Conservation (phyloP, 2,888 invertebrate genomes). For the Periphyllus acericola region DNA sequence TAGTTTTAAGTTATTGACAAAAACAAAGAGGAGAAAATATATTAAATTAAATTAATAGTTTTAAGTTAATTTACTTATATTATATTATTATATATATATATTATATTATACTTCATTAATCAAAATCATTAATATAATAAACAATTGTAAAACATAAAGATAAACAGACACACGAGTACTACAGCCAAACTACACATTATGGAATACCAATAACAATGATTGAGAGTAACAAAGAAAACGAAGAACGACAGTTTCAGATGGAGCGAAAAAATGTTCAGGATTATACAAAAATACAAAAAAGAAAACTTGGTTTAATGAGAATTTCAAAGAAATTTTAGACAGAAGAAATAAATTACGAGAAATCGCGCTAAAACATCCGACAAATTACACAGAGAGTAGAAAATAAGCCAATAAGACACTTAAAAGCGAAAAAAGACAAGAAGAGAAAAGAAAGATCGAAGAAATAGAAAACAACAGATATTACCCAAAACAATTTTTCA, state of each 20-base stretch:
- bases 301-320: background rate
- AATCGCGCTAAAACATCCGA: slow-evolving; percentile 10
- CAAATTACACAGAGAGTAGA: background rate
- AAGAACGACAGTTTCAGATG: slow-evolving; percentile 1
- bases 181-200: background rate
- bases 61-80: no score
- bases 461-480: slow-evolving; percentile 23
- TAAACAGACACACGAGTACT: background rate
- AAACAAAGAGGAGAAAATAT: no score
- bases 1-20: no score
- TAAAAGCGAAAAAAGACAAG: no score
- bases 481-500: slow-evolving; percentile 3
- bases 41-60: no score
- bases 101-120: no score
- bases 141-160: no score
- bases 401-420: no score
- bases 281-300: slow-evolving; percentile 4
- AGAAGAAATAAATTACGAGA: slow-evolving; percentile 27
- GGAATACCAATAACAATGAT: background rate
- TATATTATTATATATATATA: no score
- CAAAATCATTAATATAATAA: no score
- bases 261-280: slow-evolving; percentile 5
- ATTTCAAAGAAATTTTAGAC: slow-evolving; percentile 18
- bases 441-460: no score
- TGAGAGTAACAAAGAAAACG: background rate